Percentiles rank a stretch among this genome's conserved stretches.
Conservation (phyloP, 92 coral and sea anemone genomes). For the Epizoanthus ramosus region DNA sequence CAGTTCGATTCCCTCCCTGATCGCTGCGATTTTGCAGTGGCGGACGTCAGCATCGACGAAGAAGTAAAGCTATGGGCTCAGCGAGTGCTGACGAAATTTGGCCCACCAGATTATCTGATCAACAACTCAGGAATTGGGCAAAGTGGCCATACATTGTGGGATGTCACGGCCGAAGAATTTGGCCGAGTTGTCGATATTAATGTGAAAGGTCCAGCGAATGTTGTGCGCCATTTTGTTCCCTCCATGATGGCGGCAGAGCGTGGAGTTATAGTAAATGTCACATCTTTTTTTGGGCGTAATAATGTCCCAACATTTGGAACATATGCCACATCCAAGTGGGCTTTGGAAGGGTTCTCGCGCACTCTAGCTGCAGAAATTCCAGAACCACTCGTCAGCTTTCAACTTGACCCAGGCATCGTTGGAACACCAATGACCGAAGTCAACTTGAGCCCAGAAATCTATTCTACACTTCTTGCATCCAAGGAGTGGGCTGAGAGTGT, state of each 20-base stretch:
- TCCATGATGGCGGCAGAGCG: slow-evolving; percentile 26
- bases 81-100: slow-evolving; percentile 26
- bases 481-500: slow-evolving; percentile 46
- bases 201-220: slow-evolving; percentile 42
- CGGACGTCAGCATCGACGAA: slow-evolving; percentile 37
- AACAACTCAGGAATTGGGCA: slow-evolving; percentile 31
- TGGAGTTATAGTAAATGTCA: slow-evolving; percentile 46
- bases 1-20: slow-evolving; percentile 23
- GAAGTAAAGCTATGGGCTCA: slow-evolving; percentile 33
- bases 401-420: slow-evolving; percentile 45
- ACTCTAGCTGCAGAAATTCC: slow-evolving; percentile 52
- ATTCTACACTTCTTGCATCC: slow-evolving; percentile 23
- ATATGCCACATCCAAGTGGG: slow-evolving; percentile 37
- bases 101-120: slow-evolving; percentile 36
- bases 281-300: slow-evolving; percentile 42
- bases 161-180: slow-evolving; percentile 2
- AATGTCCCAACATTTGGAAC: slow-evolving; percentile 24
- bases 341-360: slow-evolving; percentile 49
- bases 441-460: slow-evolving; percentile 25
- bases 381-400: slow-evolving; percentile 35
- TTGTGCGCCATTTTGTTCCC: slow-evolving; percentile 53
- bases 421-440: background rate
- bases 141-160: slow-evolving; percentile 31
- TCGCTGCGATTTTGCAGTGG: slow-evolving; percentile 37
- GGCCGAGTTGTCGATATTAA: slow-evolving; percentile 41